These are phyloP conservation scores for Tyrophagus putrescentiae DNA, from an alignment of 1,140 invertebrate genomes.

Conservation along the genomic window DNA sequence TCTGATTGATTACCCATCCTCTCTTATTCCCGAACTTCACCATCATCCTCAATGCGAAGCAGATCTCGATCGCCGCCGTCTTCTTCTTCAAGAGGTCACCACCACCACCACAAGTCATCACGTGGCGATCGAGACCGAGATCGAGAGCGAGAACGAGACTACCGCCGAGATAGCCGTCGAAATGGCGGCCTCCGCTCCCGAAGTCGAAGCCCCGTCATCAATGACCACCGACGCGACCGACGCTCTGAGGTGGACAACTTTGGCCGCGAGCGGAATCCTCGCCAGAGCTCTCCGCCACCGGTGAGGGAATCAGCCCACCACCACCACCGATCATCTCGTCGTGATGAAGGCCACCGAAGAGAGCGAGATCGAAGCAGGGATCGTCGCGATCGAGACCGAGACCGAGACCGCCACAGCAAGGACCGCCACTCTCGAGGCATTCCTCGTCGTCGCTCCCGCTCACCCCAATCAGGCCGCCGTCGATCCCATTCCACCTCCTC, in stretches of 20 bases:
- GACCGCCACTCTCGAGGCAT: not conserved
- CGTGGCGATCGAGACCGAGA: slow-evolving; percentile 1
- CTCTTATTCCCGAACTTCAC: not conserved
- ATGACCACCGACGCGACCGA: not conserved
- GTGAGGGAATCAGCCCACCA: not conserved
- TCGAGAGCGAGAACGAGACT: slow-evolving; percentile 1
- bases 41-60: not conserved
- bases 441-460: not conserved
- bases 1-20: no score
- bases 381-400: not conserved
- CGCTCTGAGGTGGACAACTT: not conserved
- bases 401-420: not conserved
- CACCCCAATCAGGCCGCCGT: not conserved
- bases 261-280: not conserved
- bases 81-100: not conserved
- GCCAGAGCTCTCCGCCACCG: not conserved
- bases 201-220: no score
- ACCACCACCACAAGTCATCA: not conserved
- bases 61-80: not conserved
- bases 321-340: not conserved
- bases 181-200: no score
- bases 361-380: slow-evolving; percentile 9
- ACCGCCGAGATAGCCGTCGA: not conserved
- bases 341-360: slow-evolving; percentile 1
- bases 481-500: not conserved